Percentiles rank a stretch among this genome's conserved stretches.
Evolutionary conservation across 2,113 vertebrate genomes (phyloP).

Genomic region (Bujurquina vittata): DNA sequence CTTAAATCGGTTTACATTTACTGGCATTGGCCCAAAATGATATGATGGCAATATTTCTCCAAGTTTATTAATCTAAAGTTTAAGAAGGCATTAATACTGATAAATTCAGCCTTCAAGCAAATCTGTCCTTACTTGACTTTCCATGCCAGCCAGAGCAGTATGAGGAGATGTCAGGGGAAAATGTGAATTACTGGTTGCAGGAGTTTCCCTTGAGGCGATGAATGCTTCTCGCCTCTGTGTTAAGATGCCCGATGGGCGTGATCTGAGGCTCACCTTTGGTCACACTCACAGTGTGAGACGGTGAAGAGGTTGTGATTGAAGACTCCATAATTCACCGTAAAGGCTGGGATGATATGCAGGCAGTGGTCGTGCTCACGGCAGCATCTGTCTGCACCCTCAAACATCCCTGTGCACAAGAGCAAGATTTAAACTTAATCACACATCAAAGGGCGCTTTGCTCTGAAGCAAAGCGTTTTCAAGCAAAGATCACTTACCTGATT

Average conservation of each 20-base stretch:
- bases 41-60: not conserved
- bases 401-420: slow-evolving; percentile 79
- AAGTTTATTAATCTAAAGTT: not conserved
- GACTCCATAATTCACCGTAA: slow-evolving; percentile 84
- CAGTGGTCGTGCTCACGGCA: slow-evolving; percentile 92
- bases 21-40: not conserved
- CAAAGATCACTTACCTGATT: not conserved
- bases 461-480: not conserved
- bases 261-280: slow-evolving; percentile 81
- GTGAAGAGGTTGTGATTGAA: slow-evolving; percentile 87
- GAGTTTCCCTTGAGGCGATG: slow-evolving; percentile 34
- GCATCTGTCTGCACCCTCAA: slow-evolving; percentile 85
- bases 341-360: slow-evolving; percentile 77
- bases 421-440: not conserved
- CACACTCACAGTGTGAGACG: slow-evolving; percentile 90
- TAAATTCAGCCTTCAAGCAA: not conserved
- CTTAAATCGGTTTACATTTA: not conserved
- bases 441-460: not conserved
- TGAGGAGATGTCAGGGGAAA: not conserved
- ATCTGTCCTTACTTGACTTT: not conserved
- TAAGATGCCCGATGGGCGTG: not conserved
- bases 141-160: not conserved
- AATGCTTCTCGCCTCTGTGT: slow-evolving; percentile 22
- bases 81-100: not conserved
- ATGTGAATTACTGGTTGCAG: slow-evolving; percentile 27